Base-by-base conservation (phyloP, 2,888 invertebrate species). In the Creontiades dilutus region DNA sequence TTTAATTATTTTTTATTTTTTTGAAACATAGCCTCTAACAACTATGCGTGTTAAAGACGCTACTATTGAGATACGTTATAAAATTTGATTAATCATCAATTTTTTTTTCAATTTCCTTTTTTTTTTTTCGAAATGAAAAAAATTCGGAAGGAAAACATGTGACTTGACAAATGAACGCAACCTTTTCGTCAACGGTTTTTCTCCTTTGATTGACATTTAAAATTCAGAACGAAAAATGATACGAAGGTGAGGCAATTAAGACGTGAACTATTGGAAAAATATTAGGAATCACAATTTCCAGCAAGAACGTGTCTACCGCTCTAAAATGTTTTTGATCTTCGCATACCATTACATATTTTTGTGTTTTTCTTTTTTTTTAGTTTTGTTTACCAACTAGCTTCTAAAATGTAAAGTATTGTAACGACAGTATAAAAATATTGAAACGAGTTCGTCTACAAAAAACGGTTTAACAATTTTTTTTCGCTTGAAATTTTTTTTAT, bases 341-440 rank as follows among this genome's bases (percentile, higher is more conserved):
- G 88, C 85, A 89, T 88, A 84, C 84, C 87, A 57, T 90, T 76
- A 47, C 76, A 28, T 89, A 14, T 81, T 23, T 46, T 90, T 78
- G 3, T 2, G 2, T 37, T 37, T 37, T 37, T 37, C 3, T 37
- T n/a, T n/a, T 37, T 37, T 4, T 37, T 37, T 37, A 4, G 37
- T 78, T 37, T 81, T 47, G 48, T 81, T 90, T 86, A 86, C 76
- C 68, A 76, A 78, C 88, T 88, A 88, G 88, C 88, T 37, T 88
- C 88, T 88, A 88, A 78, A 88, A 88, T 88, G 47, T 78, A 88
- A 55, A 88, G 52, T 88, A 88, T 76, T 88, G 76, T 78, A 88
- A 78, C 90, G 90, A 90, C 90, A 90, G 91, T 91, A 91, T 91
- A 91, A 91, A 91, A 91, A 91, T 91, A 91, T 91, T 90, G 90